Percentiles rank a stretch among this genome's conserved stretches.
phyloP scores from a whole-genome alignment of 2,113 vertebrate genomes.

The Cyphomyrus discorhynchus region DNA sequence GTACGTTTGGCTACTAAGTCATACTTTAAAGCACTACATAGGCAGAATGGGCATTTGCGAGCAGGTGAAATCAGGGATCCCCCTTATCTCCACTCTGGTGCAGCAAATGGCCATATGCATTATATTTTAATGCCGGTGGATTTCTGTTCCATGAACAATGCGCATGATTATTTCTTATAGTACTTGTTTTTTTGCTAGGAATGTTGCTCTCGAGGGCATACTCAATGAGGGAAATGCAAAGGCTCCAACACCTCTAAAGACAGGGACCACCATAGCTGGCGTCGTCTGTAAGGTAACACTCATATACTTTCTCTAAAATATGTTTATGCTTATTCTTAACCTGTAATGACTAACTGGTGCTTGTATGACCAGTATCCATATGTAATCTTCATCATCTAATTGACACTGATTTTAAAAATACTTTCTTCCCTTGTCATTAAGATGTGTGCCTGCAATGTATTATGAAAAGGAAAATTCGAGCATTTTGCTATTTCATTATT shows the following conservation, averaged over 20 bases:
- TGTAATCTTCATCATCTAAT: not conserved
- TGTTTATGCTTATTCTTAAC: not conserved
- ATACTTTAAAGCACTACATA: not conserved
- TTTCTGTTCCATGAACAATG: not conserved
- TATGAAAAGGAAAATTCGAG: not conserved
- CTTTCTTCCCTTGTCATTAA: not conserved
- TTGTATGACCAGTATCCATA: not conserved
- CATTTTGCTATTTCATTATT: not conserved
- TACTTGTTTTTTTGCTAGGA: too few relatives aligned
- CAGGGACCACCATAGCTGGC: conserved; percentile 64
- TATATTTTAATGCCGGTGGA: not conserved
- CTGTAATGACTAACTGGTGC: not conserved
- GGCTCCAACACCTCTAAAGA: conserved; percentile 52
- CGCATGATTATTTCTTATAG: not conserved
- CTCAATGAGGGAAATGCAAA: conserved; percentile 30
- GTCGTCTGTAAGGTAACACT: conserved; percentile 52
- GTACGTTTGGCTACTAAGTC: not conserved
- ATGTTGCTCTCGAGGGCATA: conserved; percentile 38
- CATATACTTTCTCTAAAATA: not conserved
- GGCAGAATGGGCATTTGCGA: not conserved
- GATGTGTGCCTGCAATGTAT: not conserved
- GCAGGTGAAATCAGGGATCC: not conserved
- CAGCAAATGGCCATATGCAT: not conserved
- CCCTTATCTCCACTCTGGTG: not conserved
- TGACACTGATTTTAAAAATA: too few relatives aligned